Evolutionary conservation across 92 coral and sea anemone genomes (phyloP), one percentile per base, ranked within the genome.

Genomic region (Phenganax subtilis): DNA sequence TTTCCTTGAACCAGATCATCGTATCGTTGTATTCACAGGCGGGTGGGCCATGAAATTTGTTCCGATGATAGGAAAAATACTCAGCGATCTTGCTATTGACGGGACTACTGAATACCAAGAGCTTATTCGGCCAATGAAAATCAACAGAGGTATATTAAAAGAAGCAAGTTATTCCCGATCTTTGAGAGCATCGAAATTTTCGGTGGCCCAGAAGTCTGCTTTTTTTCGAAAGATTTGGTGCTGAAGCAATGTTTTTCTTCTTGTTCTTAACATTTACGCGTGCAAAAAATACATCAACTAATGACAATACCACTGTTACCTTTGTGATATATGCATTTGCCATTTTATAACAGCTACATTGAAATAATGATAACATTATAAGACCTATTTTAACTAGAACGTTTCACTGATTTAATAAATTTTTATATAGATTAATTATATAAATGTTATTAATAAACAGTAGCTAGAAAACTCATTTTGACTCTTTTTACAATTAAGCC

Each of bases 41-140:
- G 87, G 87, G 30, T 84, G 87, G 87, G 87, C 82, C 25, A 84
- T 84, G 87, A 84, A 84, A 72, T 84, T 84, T 54, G 87, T 84
- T 60, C 87, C 87, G 54, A 81, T 84, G 57, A 65, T 84, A 37
- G 87, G 87, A 84, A 84, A 84, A 70, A 76, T 84, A 64, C 87
- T 84, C 66, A 72, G 83, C 64, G 87, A 84, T 84, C 80, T 84
- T 60, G 87, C 87, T 56, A 84, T 84, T 12, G 58, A 60, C 29
- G 87, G 87, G 51, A 8, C 63, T 67, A 64, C 87, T 27, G 87
- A 84, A 56, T 75, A 84, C 82, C 78, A 75, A 80, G 67, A 76
- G 47, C 87, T 84, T 67, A 84, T 84, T 60, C 37, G 62, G 75
- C 83, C 87, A 76, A 75, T 80, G 87, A 76, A 84, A 76, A 84